These are phyloP conservation scores for Brachypalpus laphriformis DNA, from an alignment of 2,888 invertebrate species.

Conservation along the genomic window DNA sequence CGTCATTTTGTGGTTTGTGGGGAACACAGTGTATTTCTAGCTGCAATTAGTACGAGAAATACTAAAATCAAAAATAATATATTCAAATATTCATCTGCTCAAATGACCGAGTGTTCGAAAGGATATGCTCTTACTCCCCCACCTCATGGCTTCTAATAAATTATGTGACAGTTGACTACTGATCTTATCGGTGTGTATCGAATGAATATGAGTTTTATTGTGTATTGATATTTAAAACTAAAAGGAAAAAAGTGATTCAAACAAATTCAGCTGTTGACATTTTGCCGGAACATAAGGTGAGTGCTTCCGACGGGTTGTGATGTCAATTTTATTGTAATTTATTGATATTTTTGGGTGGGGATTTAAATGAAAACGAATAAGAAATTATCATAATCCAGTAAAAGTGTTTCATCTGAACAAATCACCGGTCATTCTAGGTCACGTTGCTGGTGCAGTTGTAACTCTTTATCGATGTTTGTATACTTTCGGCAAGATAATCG, in stretches of 20 bases:
- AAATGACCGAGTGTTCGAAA: constrained; percentile 1
- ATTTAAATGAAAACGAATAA: neutral
- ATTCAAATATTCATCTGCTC: neutral
- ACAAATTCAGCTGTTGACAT: constrained; percentile 34
- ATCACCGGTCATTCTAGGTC: neutral
- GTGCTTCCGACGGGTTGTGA: constrained; percentile 54
- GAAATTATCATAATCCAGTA: constrained; percentile 27
- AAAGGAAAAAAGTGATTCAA: neutral
- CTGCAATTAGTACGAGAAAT: neutral
- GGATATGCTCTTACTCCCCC: constrained; percentile 33
- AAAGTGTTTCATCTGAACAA: constrained; percentile 2
- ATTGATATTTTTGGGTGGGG: neutral
- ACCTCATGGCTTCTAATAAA: neutral
- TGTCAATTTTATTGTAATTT: constrained; percentile 39
- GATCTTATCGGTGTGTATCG: constrained; percentile 14
- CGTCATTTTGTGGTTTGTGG: constrained; percentile 1
- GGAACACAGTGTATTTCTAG: neutral
- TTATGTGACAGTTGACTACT: constrained; percentile 18
- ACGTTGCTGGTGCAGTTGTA: neutral
- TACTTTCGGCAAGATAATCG: neutral
- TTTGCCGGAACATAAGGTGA: constrained; percentile 56
- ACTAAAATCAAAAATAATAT: neutral
- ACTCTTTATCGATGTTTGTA: neutral
- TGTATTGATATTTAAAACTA: constrained; percentile 24
- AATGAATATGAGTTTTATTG: constrained; percentile 18